phyloP scores from a whole-genome alignment of 2,888 invertebrate species.

The Phyto melanocephala region DNA sequence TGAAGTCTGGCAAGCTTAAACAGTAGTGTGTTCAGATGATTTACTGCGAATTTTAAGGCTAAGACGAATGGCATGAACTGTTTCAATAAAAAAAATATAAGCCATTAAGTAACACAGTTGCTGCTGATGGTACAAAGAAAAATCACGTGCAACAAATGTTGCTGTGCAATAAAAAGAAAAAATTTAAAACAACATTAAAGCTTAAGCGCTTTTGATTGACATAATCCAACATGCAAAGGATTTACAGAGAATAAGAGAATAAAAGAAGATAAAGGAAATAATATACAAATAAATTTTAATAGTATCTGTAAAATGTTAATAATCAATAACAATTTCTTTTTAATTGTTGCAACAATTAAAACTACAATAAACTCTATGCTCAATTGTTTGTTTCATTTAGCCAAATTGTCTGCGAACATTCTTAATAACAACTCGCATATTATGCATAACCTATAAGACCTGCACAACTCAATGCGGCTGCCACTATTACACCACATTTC shows the following conservation, averaged over 20 bases:
- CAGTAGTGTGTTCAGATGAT: neutral
- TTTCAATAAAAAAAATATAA: slow-evolving; percentile 12
- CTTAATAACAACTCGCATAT: slow-evolving; percentile 9
- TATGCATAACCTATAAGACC: slow-evolving; percentile 28
- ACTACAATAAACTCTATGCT: neutral
- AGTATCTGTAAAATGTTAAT: slow-evolving; percentile 39
- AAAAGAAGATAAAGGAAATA: slow-evolving; percentile 23
- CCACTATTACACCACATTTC: neutral
- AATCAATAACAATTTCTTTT: slow-evolving; percentile 22
- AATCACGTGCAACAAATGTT: slow-evolving; percentile 56
- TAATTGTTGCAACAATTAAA: neutral
- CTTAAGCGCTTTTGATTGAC: slow-evolving; percentile 69
- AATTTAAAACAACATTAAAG: slow-evolving; percentile 8
- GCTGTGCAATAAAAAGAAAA: neutral
- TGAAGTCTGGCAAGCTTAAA: too few relatives aligned
- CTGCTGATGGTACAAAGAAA: slow-evolving; percentile 42
- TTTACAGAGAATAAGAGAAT: slow-evolving; percentile 27
- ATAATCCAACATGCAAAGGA: slow-evolving; percentile 66
- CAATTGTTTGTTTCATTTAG: neutral
- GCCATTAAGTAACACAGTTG: slow-evolving; percentile 35
- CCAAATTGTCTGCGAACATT: slow-evolving; percentile 7
- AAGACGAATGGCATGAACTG: slow-evolving; percentile 32
- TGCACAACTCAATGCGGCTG: slow-evolving; percentile 9
- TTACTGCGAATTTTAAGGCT: neutral
- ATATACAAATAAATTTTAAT: slow-evolving; percentile 23